Base-by-base conservation (phyloP, 2,888 invertebrate genomes). In the Pristionchus fissidentatus region DNA sequence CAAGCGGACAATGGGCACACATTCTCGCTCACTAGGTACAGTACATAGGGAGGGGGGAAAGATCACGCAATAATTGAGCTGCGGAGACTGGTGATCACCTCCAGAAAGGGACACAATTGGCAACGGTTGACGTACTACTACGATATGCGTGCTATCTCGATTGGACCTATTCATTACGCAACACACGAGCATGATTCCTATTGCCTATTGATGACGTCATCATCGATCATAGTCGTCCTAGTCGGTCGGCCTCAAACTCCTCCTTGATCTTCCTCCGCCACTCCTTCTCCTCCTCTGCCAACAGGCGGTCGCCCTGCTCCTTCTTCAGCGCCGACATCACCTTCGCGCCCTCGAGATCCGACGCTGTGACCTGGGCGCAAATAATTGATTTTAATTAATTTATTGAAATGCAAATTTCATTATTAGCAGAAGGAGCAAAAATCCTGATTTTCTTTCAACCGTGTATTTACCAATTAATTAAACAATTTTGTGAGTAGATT, bases 291-390 rank as follows among this genome's bases (percentile, higher is more conserved):
- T 87, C 86, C 26, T 82, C 77, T 57, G 84, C 83, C 35, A 85
- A 78, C 3, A 84, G 79, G 15, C 84, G 83, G 22, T 86, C 86
- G 49, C 84, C 84, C 60, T 86, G 86, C 52, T 87, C 84, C 52
- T 85, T 85, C 83, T 89, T 89, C 57, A 87, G 81, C 66, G 86
- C 86, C 1, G 83, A 85, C 84, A 89, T 86, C 38, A 85, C 84
- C 82, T 87, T 88, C 22, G 87, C 86, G 35, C 87, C 89, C 83
- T 89, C 88, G 66, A 88, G 84, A 84, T 89, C 89, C 5, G 88
- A 87, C 3, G 87, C 87, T 0, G 88, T 89, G 35, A 89, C 87
- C 88, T 89, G 60, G n/a, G n/a, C n/a, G n/a, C n/a, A 43, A 85
- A 70, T 52, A 29, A 38, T 70, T 70, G 38, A 41, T 38, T n/a